Base-by-base conservation (phyloP, 2,797 vertebrate genomes). In the Benthosema pterotum region DNA sequence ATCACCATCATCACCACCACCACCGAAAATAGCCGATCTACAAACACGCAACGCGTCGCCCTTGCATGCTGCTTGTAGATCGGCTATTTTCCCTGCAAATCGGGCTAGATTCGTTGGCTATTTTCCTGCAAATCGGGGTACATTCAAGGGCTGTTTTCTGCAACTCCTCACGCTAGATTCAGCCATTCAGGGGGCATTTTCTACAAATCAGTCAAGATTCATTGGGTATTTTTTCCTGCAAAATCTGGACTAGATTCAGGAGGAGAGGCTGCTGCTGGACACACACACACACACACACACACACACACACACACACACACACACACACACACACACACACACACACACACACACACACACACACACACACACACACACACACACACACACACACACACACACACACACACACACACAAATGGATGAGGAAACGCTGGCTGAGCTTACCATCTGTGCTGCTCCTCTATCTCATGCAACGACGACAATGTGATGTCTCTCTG, bases 371-470 rank as follows among this genome's bases (percentile, higher is more conserved):
- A 67, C 65, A 72, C 57, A 72, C 57, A 63, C 63, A 51, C 49
- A 49, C n/a, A n/a, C 22, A 25, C 22, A 5, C 3, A 25, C 3
- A 25, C 3, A 25, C 1, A 25, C 22, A 25, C 22, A 25, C 22
- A 63, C 69, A 65, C 61, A 61, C 48, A 67, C 65, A 72, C 57
- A 72, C 57, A 63, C 63, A 51, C 49, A 49, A 19, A 69, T 75
- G 61, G 65, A 51, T 43, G 51, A 46, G 46, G 22, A 38, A 54
- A 32, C 63, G 52, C 18, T 64, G 86, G 22, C 93, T 93, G 83
- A 94, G 22, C 93, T 93, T 84, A 94, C 93, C 93, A 94, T 94
- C 89, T 90, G 90, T 63, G 79, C 78, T 85, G 61, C 78, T 63
- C 87, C 71, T 77, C 67, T 60, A 66, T 63, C 69, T 69, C 67